Base-by-base conservation (phyloP, 2,888 invertebrate species). In the Leptarthrus brevirostris region DNA sequence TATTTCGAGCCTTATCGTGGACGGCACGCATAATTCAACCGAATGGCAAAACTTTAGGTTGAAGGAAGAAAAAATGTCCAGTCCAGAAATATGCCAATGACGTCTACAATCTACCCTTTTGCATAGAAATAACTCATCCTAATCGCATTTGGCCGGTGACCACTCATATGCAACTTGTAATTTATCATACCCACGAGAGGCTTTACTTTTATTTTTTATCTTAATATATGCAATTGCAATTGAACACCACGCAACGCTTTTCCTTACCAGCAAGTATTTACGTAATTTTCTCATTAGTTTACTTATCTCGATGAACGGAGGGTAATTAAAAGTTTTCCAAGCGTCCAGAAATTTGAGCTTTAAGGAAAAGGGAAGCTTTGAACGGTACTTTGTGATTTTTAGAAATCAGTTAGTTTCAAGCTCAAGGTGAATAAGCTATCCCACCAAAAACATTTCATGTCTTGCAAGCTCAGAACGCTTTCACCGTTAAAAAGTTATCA, bases 251-350 rank as follows among this genome's bases (percentile, higher is more conserved):
- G 74, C 74, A 74, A 74, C 30, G 26, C 22, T 64, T 22, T 24
- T 30, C 16, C 56, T 24, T 5, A 54, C 69, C 56, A n/a, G 18
- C 44, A 53, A 69, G 69, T 69, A 74, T 74, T 74, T 74, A 54
- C 69, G 74, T 74, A 74, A 74, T 74, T 74, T 74, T 74, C 69
- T 52, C 74, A 69, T 74, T 74, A 47, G 56, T 52, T 54, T 61
- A 24, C 56, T 56, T 56, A 56, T 56, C 56, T 56, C 56, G 56
- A 56, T 56, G 56, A 56, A 56, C 30, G 56, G 26, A 30, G 56
- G 56, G 24, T 30, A 56, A 26, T 56, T 56, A 30, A 56, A 56
- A 56, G 16, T 26, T 30, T 30, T 30, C 26, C 30, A n/a, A n/a
- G n/a, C n/a, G n/a, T n/a, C n/a, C n/a, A 56, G 30, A 56, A 34